Conservation (phyloP, 2,797 vertebrate genomes). For the Peromyscus attwateri region DNA sequence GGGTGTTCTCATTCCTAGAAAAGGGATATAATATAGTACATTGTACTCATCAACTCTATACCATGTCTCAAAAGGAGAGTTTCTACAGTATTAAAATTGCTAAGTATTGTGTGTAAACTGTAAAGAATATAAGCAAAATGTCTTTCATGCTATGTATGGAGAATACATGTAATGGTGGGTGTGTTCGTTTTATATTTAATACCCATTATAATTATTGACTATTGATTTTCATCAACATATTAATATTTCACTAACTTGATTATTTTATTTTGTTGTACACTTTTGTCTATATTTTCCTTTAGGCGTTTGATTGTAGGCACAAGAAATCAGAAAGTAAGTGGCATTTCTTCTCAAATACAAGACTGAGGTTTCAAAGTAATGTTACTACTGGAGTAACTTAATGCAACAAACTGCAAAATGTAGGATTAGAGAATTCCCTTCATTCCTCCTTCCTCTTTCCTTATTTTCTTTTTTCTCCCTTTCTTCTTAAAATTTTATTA, state of each 20-base stretch:
- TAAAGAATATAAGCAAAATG: neutral
- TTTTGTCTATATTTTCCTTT: neutral
- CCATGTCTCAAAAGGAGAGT: neutral
- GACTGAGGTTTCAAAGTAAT: neutral
- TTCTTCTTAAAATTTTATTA: neutral
- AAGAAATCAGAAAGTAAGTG: neutral
- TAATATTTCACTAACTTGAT: slow-evolving; percentile 4
- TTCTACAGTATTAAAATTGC: neutral
- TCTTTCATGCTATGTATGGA: neutral
- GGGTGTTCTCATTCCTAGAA: neutral
- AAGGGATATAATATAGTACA: neutral
- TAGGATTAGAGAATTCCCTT: too few species aligned
- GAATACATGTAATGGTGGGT: neutral
- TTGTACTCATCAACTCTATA: neutral
- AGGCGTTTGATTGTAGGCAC: neutral
- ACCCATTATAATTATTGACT: neutral
- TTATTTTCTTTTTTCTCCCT: neutral
- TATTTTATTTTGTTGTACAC: neutral
- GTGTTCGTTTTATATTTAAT: neutral
- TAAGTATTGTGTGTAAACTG: neutral
- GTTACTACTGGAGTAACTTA: neutral
- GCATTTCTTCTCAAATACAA: neutral
- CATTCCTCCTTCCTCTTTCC: too few species aligned
- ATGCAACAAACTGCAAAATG: too few species aligned
- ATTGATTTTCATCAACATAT: neutral